Evolutionary conservation across 2,113 vertebrate species (phyloP).

Genomic region (Phasianus colchicus): DNA sequence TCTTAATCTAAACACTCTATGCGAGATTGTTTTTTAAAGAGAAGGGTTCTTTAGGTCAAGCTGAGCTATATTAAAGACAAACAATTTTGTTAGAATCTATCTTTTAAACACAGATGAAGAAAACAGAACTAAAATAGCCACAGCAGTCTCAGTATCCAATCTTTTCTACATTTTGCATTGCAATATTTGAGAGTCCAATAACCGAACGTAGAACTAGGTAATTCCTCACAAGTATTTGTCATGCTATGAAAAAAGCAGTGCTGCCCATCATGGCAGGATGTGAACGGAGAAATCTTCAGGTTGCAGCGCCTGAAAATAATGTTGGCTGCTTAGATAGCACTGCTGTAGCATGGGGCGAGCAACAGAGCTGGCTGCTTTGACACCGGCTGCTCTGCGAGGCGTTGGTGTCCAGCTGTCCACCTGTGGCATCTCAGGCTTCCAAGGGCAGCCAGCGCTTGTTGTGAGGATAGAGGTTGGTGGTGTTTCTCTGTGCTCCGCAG

Average conservation of each 20-base stretch:
- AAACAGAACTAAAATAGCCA: constrained; percentile 45
- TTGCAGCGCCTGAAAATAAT: background rate
- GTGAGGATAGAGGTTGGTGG: background rate
- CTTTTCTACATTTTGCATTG: background rate
- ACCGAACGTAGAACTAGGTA: constrained; percentile 10
- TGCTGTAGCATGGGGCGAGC: background rate
- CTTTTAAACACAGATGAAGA: constrained; percentile 52
- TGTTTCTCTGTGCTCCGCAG: background rate
- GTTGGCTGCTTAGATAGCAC: background rate
- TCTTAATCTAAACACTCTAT: constrained; percentile 48
- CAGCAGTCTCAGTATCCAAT: constrained; percentile 12
- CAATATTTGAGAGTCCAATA: background rate
- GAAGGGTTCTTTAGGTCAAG: constrained; percentile 47
- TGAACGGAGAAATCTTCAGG: background rate
- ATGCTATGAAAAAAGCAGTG: background rate
- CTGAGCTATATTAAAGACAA: constrained; percentile 64
- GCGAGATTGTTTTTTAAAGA: constrained; percentile 56
- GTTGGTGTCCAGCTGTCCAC: background rate
- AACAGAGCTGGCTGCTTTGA: background rate
- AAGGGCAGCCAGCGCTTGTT: rapidly evolving
- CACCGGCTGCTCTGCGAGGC: background rate
- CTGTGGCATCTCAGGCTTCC: background rate
- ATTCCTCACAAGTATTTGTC: background rate
- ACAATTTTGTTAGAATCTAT: constrained; percentile 63
- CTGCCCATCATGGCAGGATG: background rate